These are phyloP conservation scores for Phyllotis vaccarum DNA, from an alignment of 2,797 vertebrate genomes.

Conservation along the genomic window DNA sequence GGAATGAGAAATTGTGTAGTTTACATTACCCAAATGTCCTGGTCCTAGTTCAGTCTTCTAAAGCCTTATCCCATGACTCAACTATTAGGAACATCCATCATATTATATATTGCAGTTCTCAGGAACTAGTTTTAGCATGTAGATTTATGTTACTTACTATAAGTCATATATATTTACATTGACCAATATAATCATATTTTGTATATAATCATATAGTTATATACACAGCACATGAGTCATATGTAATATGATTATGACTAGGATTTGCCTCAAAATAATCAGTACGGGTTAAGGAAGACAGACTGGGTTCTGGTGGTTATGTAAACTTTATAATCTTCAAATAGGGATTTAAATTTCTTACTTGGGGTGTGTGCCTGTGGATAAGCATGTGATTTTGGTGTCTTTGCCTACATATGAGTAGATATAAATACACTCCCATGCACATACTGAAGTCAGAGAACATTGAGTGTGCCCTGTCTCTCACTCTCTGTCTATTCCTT, in stretches of 20 bases:
- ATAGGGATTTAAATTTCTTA: not conserved
- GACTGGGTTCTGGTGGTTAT: not conserved
- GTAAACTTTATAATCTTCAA: not conserved
- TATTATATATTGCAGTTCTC: not conserved
- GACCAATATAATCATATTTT: not conserved
- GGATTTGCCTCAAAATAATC: not conserved
- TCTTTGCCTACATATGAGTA: not conserved
- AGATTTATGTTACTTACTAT: not conserved
- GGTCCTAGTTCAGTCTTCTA: not conserved
- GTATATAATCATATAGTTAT: not conserved
- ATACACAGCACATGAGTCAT: not conserved
- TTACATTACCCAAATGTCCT: fast-evolving
- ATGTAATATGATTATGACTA: not conserved
- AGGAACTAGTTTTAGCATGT: not conserved
- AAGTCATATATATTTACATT: not conserved
- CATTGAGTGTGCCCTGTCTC: not conserved
- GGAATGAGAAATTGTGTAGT: not conserved
- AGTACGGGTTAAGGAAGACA: not conserved
- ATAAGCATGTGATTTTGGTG: not conserved
- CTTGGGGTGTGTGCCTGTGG: not conserved
- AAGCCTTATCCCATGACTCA: no score
- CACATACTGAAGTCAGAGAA: not conserved
- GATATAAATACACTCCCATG: not conserved
- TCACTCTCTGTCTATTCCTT: not conserved
- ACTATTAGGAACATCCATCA: no score